Evolutionary conservation across 2,797 vertebrate species (phyloP).

Genomic region (Lates japonicus): DNA sequence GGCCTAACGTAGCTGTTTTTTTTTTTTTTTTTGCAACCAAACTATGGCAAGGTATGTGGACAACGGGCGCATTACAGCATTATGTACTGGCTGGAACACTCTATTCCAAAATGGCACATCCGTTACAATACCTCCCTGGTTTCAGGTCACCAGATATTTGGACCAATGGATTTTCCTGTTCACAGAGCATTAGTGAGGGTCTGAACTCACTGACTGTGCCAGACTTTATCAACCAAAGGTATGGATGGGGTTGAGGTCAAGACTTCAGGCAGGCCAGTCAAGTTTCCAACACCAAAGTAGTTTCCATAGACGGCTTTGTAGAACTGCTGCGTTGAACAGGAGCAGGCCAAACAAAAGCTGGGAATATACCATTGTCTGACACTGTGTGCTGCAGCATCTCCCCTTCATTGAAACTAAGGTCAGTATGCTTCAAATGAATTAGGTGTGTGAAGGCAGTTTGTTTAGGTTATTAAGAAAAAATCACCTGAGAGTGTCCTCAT

Average conservation of each 20-base stretch:
- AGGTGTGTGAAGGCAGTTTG: neutral
- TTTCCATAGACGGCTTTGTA: neutral
- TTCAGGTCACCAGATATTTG: conserved; percentile 4
- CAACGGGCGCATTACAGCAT: too few relatives aligned
- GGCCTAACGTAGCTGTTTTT: too few relatives aligned
- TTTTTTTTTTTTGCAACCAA: neutral
- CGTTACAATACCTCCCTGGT: too few relatives aligned
- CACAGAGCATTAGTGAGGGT: neutral
- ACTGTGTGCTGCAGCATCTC: neutral
- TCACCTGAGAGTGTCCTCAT: too few relatives aligned
- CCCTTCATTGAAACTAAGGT: neutral
- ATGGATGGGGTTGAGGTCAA: neutral
- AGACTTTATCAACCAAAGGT: conserved; percentile 13
- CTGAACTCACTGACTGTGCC: rapidly evolving
- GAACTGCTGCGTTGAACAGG: neutral
- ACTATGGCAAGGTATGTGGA: neutral
- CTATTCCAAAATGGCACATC: too few relatives aligned
- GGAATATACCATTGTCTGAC: neutral
- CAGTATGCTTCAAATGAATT: neutral
- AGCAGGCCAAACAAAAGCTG: neutral
- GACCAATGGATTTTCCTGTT: neutral
- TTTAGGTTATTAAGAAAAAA: too few relatives aligned
- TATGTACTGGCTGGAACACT: too few relatives aligned
- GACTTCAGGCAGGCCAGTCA: neutral
- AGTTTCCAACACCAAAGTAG: neutral